Conservation (phyloP, 1,140 invertebrate genomes). For the Drusus annulatus region DNA sequence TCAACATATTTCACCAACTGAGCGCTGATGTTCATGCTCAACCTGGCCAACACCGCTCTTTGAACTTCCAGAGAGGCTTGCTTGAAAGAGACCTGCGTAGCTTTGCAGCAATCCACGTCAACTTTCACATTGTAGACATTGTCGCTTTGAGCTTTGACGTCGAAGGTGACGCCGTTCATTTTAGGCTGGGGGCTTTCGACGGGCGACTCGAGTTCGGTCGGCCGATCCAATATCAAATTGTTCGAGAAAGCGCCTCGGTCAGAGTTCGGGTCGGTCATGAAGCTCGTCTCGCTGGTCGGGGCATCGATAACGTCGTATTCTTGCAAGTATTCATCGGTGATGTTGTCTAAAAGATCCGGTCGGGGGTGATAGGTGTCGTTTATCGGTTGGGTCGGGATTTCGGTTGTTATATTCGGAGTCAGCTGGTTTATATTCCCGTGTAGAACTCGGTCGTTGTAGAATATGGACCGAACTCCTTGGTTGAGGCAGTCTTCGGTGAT, state of each 20-base stretch:
- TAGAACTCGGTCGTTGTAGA: conserved; percentile 23
- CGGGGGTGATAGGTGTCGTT: neutral
- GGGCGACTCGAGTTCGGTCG: neutral
- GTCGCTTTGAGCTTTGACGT: neutral
- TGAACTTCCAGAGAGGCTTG: conserved; percentile 84
- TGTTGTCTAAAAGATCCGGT: conserved; percentile 23
- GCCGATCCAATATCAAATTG: neutral
- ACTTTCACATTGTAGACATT: conserved; percentile 29
- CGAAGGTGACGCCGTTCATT: neutral
- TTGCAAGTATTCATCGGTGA: conserved; percentile 14
- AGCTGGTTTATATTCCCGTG: neutral
- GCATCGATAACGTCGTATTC: conserved; percentile 23
- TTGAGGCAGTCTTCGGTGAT: conserved; percentile 45
- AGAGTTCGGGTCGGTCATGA: neutral
- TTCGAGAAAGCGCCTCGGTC: neutral
- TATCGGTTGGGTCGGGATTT: neutral
- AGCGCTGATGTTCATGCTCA: conserved; percentile 85
- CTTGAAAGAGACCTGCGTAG: conserved; percentile 66
- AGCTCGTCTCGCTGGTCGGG: neutral
- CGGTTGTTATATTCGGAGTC: neutral
- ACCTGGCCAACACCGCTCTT: conserved; percentile 79
- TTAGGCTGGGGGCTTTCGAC: neutral
- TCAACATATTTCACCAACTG: conserved; percentile 88
- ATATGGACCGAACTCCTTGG: conserved; percentile 20
- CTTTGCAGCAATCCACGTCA: conserved; percentile 47